Base-by-base conservation (phyloP, 2,888 invertebrate genomes). In the Deilephila elpenor region DNA sequence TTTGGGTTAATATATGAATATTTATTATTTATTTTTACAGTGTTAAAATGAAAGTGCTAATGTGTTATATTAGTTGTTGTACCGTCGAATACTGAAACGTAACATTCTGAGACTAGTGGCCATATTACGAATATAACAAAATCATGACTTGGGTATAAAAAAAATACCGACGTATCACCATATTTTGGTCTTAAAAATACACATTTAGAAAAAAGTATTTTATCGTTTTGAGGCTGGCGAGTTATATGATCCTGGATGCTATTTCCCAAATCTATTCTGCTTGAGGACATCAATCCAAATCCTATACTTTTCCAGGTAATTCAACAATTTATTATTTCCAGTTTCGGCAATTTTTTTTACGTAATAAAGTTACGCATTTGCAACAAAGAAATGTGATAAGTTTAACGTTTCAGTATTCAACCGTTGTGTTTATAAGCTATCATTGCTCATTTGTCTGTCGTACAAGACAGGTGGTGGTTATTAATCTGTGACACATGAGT, bases 391-490 rank as follows among this genome's bases (percentile, higher is more conserved):
- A 20, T 1, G 4, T 44, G 37, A 59, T 4, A n/a, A 67, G n/a
- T n/a, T n/a, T 64, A 67, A 67, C 44, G 59, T 73, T 73, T 59
- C 53, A 34, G 59, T 73, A 67, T 73, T 67, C 72, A 64, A 59
- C 59, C 29, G 59, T 53, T 11, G 72, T 72, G 34, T 20, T 67
- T 56, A 59, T 59, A 73, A 67, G 59, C 64, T 64, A 29, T 56
- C 4, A 64, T 64, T 61, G 56, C 67, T 44, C 67, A 37, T 74
- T 75, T 75, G 78, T 85, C 92, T 86, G 90, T 82, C 86, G 80
- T 82, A 90, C 77, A 86, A 90, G 91, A 91, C 92, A 89, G 84
- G 83, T 89, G 78, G 81, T 86, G 82, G 14, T 78, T 56, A 61
- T 62, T 64, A 67, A 67, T 67, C 67, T 51, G 67, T 67, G 67